Evolutionary conservation across 2,888 invertebrate genomes (phyloP).

Genomic region (Anticlea derivata): DNA sequence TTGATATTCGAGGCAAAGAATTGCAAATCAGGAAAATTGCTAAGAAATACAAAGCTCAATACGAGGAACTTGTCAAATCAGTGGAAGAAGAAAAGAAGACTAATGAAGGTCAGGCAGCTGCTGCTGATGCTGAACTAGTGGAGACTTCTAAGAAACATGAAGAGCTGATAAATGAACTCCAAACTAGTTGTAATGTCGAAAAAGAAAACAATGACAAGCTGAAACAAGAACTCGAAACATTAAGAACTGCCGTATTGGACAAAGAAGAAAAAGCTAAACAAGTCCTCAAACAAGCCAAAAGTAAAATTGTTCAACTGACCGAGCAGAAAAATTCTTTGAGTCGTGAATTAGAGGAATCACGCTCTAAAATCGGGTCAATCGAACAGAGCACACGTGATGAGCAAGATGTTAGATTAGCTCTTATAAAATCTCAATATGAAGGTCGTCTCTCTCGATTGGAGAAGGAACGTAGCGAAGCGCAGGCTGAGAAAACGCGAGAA

Average conservation of each 20-base stretch:
- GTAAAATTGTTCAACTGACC: conserved; percentile 88
- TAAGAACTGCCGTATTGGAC: conserved; percentile 81
- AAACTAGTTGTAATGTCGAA: conserved; percentile 69
- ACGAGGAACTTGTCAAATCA: conserved; percentile 88
- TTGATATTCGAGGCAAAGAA: conserved; percentile 88
- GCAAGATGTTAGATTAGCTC: conserved; percentile 82
- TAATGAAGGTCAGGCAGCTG: conserved; percentile 80
- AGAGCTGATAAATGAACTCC: conserved; percentile 73
- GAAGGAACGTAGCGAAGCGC: conserved; percentile 87
- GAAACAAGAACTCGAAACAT: conserved; percentile 86
- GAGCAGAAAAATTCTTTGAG: conserved; percentile 86
- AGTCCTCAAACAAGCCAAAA: conserved; percentile 89
- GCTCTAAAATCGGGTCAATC: conserved; percentile 74
- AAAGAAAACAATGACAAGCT: conserved; percentile 86
- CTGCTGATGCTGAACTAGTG: conserved; percentile 68
- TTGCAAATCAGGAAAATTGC: conserved; percentile 93
- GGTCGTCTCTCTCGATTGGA: conserved; percentile 87
- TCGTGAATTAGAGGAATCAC: conserved; percentile 83
- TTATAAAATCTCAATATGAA: conserved; percentile 88
- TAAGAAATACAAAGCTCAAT: conserved; percentile 95
- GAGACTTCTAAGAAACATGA: conserved; percentile 81
- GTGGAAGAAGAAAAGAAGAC: conserved; percentile 86
- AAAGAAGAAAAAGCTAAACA: conserved; percentile 87
- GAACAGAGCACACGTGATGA: conserved; percentile 82
- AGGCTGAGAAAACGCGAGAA: conserved; percentile 85